Conservation (phyloP, 2,888 invertebrate genomes). For the Cactoblastis cactorum region DNA sequence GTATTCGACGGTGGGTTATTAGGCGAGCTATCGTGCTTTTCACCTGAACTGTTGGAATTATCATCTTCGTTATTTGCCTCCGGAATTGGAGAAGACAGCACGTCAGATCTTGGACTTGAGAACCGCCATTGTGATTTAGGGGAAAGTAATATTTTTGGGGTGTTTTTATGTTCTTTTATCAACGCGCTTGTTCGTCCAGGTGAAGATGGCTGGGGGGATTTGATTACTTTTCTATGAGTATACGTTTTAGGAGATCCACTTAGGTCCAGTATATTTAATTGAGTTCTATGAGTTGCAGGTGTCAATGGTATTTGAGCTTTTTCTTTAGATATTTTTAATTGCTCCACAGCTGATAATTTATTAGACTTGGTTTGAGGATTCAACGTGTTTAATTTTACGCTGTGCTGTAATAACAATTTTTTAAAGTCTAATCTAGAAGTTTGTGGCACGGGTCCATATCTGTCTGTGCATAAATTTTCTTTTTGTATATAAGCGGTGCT, state of each 20-base stretch:
- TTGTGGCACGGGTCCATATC: conserved; percentile 81
- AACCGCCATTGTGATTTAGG: conserved; percentile 87
- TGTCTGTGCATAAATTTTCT: conserved; percentile 80
- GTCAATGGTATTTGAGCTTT: conserved; percentile 54
- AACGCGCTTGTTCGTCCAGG: conserved; percentile 76
- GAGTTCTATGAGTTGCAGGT: conserved; percentile 55
- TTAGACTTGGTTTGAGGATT: conserved; percentile 77
- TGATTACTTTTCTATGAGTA: conserved; percentile 80
- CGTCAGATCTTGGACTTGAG: conserved; percentile 87
- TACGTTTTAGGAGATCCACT: conserved; percentile 86
- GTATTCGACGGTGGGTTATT: conserved; percentile 60
- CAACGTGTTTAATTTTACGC: conserved; percentile 80
- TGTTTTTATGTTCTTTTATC: conserved; percentile 73
- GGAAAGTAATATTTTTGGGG: conserved; percentile 83
- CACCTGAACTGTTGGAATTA: conserved; percentile 80
- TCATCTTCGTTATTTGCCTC: conserved; percentile 91
- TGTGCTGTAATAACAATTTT: conserved; percentile 87
- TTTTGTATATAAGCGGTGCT: conserved; percentile 43
- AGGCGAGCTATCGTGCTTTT: conserved; percentile 65
- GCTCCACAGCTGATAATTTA: conserved; percentile 88
- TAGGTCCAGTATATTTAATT: conserved; percentile 83
- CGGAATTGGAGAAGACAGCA: conserved; percentile 91
- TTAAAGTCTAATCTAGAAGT: conserved; percentile 93
- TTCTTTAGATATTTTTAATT: conserved; percentile 84
- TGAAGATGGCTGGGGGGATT: conserved; percentile 69